A percentile compares a stretch with the other conserved stretches of the same genome.
Conservation (phyloP, 2,113 vertebrate genomes). For the Xiphias gladius region DNA sequence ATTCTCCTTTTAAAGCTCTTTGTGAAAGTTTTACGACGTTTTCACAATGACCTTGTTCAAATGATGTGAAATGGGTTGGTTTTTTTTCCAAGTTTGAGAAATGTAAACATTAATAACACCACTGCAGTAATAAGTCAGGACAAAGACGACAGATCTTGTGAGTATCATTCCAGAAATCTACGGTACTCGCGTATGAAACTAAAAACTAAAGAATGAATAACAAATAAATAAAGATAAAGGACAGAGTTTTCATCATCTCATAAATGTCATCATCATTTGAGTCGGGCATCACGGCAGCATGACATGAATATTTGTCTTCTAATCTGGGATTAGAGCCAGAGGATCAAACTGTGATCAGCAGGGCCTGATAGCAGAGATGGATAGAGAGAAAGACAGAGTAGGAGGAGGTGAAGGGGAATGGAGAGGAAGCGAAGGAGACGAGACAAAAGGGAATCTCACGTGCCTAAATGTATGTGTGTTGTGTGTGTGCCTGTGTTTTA, state of each 20-base stretch:
- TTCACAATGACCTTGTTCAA: not conserved
- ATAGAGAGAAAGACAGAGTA: not conserved
- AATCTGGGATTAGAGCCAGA: conserved; percentile 63
- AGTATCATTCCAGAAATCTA: not conserved
- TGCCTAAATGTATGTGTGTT: not conserved
- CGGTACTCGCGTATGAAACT: not conserved
- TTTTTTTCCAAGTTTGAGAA: not conserved
- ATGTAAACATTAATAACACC: not conserved
- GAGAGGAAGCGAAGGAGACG: not conserved
- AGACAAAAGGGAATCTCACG: not conserved
- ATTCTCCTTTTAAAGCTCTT: not conserved
- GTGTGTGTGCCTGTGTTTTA: conserved; percentile 27
- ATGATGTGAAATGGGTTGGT: not conserved
- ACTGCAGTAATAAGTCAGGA: not conserved
- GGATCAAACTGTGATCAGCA: conserved; percentile 49
- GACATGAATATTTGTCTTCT: conserved; percentile 50
- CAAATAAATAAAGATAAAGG: no score
- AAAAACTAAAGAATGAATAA: not conserved
- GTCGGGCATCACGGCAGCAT: conserved; percentile 3
- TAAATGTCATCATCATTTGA: conserved; percentile 19
- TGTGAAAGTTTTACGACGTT: not conserved
- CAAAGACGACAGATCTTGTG: not conserved
- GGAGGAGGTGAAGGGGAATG: not conserved
- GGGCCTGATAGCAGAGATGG: conserved; percentile 3
- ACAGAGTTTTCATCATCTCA: not conserved